A percentile compares a stretch with the other conserved stretches of the same genome.
phyloP scores from a whole-genome alignment of 2,888 invertebrate species.

The Sipha maydis region DNA sequence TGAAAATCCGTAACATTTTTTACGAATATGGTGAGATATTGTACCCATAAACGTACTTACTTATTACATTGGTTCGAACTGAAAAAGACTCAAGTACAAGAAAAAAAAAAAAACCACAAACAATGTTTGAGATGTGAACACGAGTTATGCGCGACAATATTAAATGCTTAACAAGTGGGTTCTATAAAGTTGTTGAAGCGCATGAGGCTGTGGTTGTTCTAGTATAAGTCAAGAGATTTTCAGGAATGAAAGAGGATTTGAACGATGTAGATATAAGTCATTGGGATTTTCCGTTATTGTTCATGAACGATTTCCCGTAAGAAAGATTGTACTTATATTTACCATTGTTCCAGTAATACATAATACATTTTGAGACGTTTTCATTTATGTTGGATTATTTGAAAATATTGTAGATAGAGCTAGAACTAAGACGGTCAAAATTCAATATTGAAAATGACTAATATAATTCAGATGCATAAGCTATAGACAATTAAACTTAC shows the following conservation, averaged over 20 bases:
- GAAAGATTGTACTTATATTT: background rate
- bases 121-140: background rate
- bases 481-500: no score
- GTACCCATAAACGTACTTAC: no score
- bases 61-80: background rate
- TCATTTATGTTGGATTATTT: background rate
- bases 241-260: slow-evolving; percentile 28
- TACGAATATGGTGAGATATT: no score
- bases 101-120: background rate
- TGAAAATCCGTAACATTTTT: no score
- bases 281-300: slow-evolving; percentile 45
- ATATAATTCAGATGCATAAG: no score
- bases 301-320: slow-evolving; percentile 26
- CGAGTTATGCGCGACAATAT: slow-evolving; percentile 20
- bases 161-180: slow-evolving; percentile 8
- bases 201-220: slow-evolving; percentile 8
- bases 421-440: no score
- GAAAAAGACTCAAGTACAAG: background rate
- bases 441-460: no score
- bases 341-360: background rate
- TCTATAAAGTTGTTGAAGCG: slow-evolving; percentile 17
- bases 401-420: background rate
- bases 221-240: slow-evolving; percentile 35
- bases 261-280: slow-evolving; percentile 37
- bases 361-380: slow-evolving; percentile 6